Evolutionary conservation across 1,140 invertebrate species (phyloP).

Genomic region (Pachyrhynchus sulphureomaculatus): DNA sequence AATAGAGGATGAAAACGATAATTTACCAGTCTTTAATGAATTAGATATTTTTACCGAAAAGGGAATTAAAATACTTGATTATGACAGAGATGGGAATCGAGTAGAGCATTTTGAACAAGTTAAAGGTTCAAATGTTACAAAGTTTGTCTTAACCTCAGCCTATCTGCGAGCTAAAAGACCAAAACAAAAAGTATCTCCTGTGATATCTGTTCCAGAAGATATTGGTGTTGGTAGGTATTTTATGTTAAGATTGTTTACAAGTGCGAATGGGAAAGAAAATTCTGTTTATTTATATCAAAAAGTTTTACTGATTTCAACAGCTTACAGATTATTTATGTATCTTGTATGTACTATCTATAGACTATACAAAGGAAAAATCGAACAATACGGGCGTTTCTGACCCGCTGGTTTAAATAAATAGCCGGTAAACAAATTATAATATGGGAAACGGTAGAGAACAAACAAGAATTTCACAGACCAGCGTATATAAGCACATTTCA

Average conservation of each 20-base stretch:
- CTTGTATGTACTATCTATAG: too few species aligned
- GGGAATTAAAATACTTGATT: constrained; percentile 64
- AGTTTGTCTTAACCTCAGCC: constrained; percentile 47
- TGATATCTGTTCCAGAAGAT: constrained; percentile 76
- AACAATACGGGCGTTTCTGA: too few species aligned
- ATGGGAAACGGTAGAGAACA: too few species aligned
- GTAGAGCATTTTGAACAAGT: constrained; percentile 54
- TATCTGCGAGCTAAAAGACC: constrained; percentile 33
- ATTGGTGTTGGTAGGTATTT: constrained; percentile 59
- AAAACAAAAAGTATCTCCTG: constrained; percentile 52
- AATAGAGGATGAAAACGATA: constrained; percentile 83
- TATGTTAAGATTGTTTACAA: too few species aligned
- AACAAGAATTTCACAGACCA: too few species aligned
- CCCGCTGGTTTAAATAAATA: too few species aligned
- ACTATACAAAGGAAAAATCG: too few species aligned
- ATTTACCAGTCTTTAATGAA: constrained; percentile 69
- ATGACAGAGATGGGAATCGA: constrained; percentile 54
- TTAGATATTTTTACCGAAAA: constrained; percentile 66
- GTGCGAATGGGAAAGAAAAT: too few species aligned
- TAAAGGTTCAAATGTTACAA: constrained; percentile 46
- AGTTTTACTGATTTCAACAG: not conserved
- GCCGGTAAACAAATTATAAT: too few species aligned
- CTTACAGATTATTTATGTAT: too few species aligned
- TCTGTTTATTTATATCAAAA: too few species aligned
- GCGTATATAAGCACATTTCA: too few species aligned